Evolutionary conservation across 2,888 invertebrate genomes (phyloP).

Genomic region (Cheilosia scutellata): DNA sequence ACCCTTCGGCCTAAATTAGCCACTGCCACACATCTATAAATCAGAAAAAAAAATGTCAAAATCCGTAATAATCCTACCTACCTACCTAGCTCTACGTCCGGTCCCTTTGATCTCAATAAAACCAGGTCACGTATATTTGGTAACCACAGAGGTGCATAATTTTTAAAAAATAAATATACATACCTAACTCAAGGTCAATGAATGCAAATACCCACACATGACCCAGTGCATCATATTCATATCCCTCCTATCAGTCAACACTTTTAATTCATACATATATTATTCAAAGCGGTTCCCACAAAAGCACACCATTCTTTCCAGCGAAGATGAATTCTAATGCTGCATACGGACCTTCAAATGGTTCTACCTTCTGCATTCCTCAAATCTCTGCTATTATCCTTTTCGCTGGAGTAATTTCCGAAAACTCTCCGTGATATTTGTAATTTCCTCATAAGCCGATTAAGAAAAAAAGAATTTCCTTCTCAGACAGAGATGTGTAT

Average conservation of each 20-base stretch:
- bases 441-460: conserved; percentile 71
- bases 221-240: neutral
- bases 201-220: neutral
- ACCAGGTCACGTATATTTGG: no score
- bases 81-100: no score
- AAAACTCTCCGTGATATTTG: conserved; percentile 53
- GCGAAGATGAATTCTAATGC: conserved; percentile 10
- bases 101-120: no score
- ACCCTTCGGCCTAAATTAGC: no score
- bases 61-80: no score
- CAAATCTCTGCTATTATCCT: conserved; percentile 50
- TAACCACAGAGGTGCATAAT: no score
- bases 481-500: conserved; percentile 29
- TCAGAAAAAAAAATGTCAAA: no score
- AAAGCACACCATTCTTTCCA: neutral
- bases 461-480: conserved; percentile 45
- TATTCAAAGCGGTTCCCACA: conserved; percentile 19
- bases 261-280: neutral
- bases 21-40: no score
- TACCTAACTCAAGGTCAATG: no score
- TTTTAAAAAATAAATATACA: no score
- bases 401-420: conserved; percentile 40
- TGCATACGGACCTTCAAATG: neutral
- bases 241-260: neutral
- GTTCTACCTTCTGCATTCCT: conserved; percentile 8